These are phyloP conservation scores for Melanotaenia parkinsoni DNA, from an alignment of 2,797 vertebrate species.

Conservation along the genomic window DNA sequence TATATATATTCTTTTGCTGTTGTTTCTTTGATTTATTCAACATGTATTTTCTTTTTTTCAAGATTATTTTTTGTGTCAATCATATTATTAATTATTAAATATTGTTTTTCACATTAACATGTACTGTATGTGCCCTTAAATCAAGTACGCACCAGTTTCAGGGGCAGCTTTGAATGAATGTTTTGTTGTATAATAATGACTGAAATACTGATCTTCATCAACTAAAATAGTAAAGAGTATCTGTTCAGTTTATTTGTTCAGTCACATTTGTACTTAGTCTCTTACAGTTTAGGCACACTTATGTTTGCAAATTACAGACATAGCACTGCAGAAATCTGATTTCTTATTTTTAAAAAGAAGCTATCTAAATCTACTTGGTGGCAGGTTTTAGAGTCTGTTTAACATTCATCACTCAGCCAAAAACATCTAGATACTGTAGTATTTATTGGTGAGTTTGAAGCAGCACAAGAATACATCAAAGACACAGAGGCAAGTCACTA, in stretches of 20 bases:
- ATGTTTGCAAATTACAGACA: background rate
- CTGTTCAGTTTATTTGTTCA: too few relatives aligned
- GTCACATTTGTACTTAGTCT: background rate
- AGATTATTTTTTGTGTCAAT: background rate
- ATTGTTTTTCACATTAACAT: background rate
- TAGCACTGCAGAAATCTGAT: background rate
- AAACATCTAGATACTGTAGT: constrained; percentile 58
- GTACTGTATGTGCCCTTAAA: background rate
- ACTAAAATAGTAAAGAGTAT: too few relatives aligned
- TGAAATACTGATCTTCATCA: too few relatives aligned
- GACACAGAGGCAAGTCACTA: constrained; percentile 80
- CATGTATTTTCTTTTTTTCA: background rate
- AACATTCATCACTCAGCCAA: constrained; percentile 37
- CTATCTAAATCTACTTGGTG: background rate
- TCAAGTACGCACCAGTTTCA: too few relatives aligned
- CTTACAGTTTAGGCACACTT: background rate
- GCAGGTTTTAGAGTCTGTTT: background rate
- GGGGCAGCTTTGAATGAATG: too few relatives aligned
- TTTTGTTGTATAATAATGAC: too few relatives aligned
- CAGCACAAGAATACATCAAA: constrained; percentile 82
- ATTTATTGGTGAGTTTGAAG: constrained; percentile 82
- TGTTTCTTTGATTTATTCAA: background rate
- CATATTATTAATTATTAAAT: background rate
- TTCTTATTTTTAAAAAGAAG: background rate
- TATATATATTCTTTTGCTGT: background rate